A percentile compares a stretch with the other conserved stretches of the same genome.
Evolutionary conservation across 2,888 invertebrate species (phyloP).

Genomic region (Nysson spinosus): DNA sequence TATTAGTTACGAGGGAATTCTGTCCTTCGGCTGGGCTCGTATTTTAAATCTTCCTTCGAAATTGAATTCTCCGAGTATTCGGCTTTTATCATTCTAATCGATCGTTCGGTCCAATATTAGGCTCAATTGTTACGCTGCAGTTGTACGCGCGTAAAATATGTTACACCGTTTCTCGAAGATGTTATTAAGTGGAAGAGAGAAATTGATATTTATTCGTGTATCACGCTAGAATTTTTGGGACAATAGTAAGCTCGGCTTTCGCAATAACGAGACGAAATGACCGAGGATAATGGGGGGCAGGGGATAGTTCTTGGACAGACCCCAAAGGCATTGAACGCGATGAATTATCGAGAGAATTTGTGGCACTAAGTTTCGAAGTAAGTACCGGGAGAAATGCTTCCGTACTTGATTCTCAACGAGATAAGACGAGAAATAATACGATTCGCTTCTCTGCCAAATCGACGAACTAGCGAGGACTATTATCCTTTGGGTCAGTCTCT

Average conservation of each 20-base stretch:
- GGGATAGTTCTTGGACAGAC: slow-evolving; percentile 39
- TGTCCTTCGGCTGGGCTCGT: neutral
- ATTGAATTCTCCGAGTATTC: too few species aligned
- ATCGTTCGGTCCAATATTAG: too few species aligned
- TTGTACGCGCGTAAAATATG: too few species aligned
- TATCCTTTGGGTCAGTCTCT: neutral
- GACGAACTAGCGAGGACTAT: neutral
- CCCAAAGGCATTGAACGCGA: slow-evolving; percentile 31
- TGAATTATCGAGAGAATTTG: slow-evolving; percentile 54
- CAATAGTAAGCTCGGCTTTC: too few species aligned
- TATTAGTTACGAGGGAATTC: neutral
- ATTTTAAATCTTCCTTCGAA: too few species aligned
- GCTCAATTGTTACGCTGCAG: too few species aligned
- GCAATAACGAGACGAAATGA: slow-evolving; percentile 52
- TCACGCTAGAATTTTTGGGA: too few species aligned
- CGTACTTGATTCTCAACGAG: slow-evolving; percentile 30
- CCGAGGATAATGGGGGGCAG: slow-evolving; percentile 41
- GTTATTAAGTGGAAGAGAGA: too few species aligned
- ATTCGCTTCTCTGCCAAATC: slow-evolving; percentile 17
- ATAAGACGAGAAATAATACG: slow-evolving; percentile 28
- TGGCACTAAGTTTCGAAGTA: slow-evolving; percentile 37
- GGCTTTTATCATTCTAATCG: too few species aligned
- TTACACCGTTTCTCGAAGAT: too few species aligned
- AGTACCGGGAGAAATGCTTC: slow-evolving; percentile 28
- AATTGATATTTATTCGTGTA: too few species aligned